phyloP scores from a whole-genome alignment of 2,888 invertebrate genomes.

The Phlogophora meticulosa region DNA sequence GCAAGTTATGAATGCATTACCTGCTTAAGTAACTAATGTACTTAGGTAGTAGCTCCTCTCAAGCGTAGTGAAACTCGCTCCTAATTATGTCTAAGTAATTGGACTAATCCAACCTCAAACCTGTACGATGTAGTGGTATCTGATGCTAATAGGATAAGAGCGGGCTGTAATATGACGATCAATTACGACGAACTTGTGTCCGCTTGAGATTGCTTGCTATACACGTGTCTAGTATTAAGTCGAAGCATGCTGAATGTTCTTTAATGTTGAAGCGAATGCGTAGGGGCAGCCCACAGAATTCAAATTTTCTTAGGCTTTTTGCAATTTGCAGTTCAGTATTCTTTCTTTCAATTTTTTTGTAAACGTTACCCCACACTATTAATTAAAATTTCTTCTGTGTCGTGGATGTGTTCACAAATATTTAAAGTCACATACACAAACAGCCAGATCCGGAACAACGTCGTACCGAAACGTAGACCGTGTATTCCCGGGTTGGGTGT shows the following conservation, averaged over 20 bases:
- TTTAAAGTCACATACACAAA: no score
- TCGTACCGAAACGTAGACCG: no score
- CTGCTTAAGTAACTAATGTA: constrained; percentile 45
- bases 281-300: no score
- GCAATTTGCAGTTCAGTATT: no score
- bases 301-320: no score
- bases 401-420: no score
- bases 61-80: constrained; percentile 24
- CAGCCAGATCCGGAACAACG: no score
- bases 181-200: constrained; percentile 20
- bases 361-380: no score
- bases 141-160: constrained; percentile 45
- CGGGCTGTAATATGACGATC: constrained; percentile 24
- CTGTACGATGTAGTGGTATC: constrained; percentile 31
- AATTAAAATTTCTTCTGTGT: no score
- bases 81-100: constrained; percentile 43
- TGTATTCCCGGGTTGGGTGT: no score
- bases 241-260: not conserved
- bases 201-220: constrained; percentile 2
- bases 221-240: constrained; percentile 7
- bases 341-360: no score
- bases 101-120: constrained; percentile 35
- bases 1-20: constrained; percentile 42
- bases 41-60: constrained; percentile 36
- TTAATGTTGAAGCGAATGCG: no score